Percentiles rank a stretch among this genome's conserved stretches.
phyloP scores from a whole-genome alignment of 2,797 vertebrate species.

The Erithacus rubecula region DNA sequence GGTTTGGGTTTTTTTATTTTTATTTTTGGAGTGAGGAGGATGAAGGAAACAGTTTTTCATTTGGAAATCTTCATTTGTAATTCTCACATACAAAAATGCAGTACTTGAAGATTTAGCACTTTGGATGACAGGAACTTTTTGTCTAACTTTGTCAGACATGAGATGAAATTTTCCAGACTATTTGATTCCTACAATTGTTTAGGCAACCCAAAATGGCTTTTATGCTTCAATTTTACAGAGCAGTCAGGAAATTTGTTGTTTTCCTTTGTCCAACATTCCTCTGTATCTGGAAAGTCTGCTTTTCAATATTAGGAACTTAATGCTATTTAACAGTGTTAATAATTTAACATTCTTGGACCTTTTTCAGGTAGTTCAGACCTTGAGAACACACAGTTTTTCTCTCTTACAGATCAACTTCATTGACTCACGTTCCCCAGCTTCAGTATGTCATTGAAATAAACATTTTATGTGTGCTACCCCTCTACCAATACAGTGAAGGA shows the following conservation, averaged over 20 bases:
- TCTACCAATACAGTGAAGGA: not conserved
- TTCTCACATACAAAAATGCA: not conserved
- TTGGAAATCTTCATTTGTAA: not conserved
- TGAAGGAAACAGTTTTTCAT: not conserved
- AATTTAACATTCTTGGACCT: not conserved
- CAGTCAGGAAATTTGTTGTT: constrained; percentile 7
- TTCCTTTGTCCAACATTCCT: not conserved
- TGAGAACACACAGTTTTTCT: not conserved
- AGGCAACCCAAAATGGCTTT: constrained; percentile 14
- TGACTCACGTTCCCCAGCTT: not conserved
- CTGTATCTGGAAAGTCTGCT: not conserved
- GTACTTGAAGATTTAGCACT: not conserved
- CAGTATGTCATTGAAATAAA: not conserved
- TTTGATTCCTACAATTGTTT: constrained; percentile 35
- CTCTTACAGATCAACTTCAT: not conserved
- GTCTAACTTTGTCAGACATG: not conserved
- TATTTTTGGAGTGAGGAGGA: no score
- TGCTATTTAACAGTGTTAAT: not conserved
- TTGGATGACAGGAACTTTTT: not conserved
- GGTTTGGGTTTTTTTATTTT: no score
- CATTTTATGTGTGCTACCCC: not conserved
- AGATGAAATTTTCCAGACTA: constrained; percentile 37
- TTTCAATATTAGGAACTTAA: not conserved
- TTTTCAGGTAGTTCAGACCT: not conserved
- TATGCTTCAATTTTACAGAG: not conserved